Base-by-base conservation (phyloP, 1,140 invertebrate species). In the Psilanteris sp. region DNA sequence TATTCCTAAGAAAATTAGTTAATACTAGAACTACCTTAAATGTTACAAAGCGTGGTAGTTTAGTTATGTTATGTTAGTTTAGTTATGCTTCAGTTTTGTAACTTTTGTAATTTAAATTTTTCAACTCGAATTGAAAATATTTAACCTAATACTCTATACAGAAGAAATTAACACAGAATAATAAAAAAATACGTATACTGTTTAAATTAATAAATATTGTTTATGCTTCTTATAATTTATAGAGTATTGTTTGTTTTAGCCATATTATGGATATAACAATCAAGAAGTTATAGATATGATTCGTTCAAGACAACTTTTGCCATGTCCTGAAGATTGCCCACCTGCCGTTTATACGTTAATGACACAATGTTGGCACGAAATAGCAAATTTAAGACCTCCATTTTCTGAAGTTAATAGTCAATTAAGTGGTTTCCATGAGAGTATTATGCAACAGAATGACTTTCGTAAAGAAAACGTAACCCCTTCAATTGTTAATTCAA, bases 271-370 rank as follows among this genome's bases (percentile, higher is more conserved):
- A 6, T 97, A 96, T 83, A 96, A 93, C 76, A 99, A 99, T 85
- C 96, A 97, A 85, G 97, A 99, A 88, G 97, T 99, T 0, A 98
- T 99, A 78, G 94, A 98, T 77, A 96, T 99, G 94, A 96, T 99
- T 24, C 92, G 97, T 1, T 94, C 95, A 0, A 92, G 97, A 8
- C 97, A 99, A 85, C 89, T 99, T n/a, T 89, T 99, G 18, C 94
- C 96, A 0, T 96, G 96, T 82, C 97, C 98, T 0, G 93, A 96
- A 57, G 93, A 95, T 31, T 99, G 97, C 85, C 97, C 97, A 0
- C 91, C 94, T 3, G 91, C 94, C 59, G 94, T 98, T 77, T 98
- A 98, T 83, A 92, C 93, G 1, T 89, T 99, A 24, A 99, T 99
- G 97, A 93, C 97, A 22, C 97, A 99, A 86, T 99, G 97, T 79